Base-by-base conservation (phyloP, 2,888 invertebrate genomes). In the Clunio marinus region DNA sequence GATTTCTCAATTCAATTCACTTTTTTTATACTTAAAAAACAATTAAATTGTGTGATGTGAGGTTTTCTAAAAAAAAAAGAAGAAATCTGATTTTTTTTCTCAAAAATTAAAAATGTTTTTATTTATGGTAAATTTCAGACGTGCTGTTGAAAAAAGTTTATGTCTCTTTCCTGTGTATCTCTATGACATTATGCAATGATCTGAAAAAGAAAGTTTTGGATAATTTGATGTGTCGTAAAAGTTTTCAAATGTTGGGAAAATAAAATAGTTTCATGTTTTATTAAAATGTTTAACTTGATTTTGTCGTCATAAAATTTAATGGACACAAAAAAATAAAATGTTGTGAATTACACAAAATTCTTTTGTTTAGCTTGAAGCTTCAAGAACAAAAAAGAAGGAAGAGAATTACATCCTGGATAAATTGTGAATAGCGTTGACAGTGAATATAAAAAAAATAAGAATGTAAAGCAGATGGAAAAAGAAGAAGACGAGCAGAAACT, bases 401-500 rank as follows among this genome's bases (percentile, higher is more conserved):
- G 22, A 17, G 51, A 51, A 13, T 51, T 51, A 51, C 51, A 51
- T 51, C 51, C 22, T 13, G 51, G 51, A 51, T 51, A n/a, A 45
- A 51, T 17, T 2, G 51, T 22, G 10, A n/a, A 51, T 5, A 51
- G 22, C 51, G 51, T 41, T 15, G 41, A 41, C 10, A 51, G 51
- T 51, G 51, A 17, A 51, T 51, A 15, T 15, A n/a, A n/a, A n/a
- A n/a, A n/a, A n/a, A n/a, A n/a, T n/a, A n/a, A n/a, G n/a, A n/a
- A n/a, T n/a, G n/a, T n/a, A n/a, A n/a, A n/a, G n/a, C n/a, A n/a
- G n/a, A n/a, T n/a, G n/a, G n/a, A n/a, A n/a, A n/a, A n/a, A n/a
- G n/a, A n/a, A n/a, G n/a, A n/a, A n/a, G n/a, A n/a, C n/a, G 15
- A 51, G 51, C 17, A 32, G 51, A 51, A 51, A 51, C 20, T 51